phyloP scores from a whole-genome alignment of 1,140 invertebrate species.

The Elymnias hypermnestra region DNA sequence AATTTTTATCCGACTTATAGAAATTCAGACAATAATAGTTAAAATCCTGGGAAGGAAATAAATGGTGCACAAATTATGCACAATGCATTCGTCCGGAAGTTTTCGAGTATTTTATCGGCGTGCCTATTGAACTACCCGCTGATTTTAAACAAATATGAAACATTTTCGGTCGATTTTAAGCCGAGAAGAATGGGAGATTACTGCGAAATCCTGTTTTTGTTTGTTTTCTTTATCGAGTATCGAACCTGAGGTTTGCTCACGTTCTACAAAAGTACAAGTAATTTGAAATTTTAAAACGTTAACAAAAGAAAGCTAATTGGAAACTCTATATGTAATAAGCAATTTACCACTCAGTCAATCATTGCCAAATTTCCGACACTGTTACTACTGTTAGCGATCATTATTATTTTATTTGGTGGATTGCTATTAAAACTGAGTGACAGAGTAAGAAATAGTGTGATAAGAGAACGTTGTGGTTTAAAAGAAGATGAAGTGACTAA shows the following conservation, averaged over 20 bases:
- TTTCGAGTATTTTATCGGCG: slow-evolving; percentile 59
- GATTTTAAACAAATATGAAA: slow-evolving; percentile 66
- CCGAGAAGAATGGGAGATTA: slow-evolving; percentile 60
- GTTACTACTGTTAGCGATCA: neutral
- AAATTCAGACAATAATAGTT: slow-evolving; percentile 49
- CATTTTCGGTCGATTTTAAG: slow-evolving; percentile 47
- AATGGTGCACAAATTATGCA: slow-evolving; percentile 61
- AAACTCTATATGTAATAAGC: neutral
- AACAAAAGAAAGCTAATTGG: too few species aligned
- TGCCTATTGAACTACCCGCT: slow-evolving; percentile 46
- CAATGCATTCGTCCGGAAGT: slow-evolving; percentile 59
- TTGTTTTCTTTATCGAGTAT: slow-evolving; percentile 59
- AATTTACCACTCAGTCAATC: too few species aligned
- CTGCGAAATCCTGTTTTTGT: slow-evolving; percentile 69
- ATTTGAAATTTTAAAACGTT: too few species aligned
- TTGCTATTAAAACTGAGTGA: too few species aligned
- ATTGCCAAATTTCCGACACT: too few species aligned
- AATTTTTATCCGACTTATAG: slow-evolving; percentile 60
- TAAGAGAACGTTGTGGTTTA: too few species aligned
- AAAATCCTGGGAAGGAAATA: slow-evolving; percentile 59
- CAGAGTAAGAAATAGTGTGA: too few species aligned
- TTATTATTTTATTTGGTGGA: too few species aligned
- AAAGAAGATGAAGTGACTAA: too few species aligned
- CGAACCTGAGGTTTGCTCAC: slow-evolving; percentile 29
- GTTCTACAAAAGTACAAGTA: slow-evolving; percentile 23